Conservation (phyloP, 1,140 invertebrate genomes). For the Rhyzopertha dominica region DNA sequence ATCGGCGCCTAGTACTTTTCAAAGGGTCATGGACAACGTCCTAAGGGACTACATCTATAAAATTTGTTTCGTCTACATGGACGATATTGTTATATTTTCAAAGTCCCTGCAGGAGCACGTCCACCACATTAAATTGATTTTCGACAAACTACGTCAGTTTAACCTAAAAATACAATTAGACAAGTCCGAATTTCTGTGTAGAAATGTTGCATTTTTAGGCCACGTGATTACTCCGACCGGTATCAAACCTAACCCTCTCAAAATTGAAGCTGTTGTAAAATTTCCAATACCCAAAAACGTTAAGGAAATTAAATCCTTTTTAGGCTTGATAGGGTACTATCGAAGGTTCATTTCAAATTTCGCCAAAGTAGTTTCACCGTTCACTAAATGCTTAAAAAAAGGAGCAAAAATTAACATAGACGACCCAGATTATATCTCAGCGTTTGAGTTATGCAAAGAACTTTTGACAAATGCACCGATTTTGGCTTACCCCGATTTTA, state of each 20-base stretch:
- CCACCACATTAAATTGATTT: constrained; percentile 20
- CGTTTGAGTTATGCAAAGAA: too few species aligned
- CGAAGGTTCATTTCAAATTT: constrained; percentile 29
- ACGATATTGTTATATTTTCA: constrained; percentile 33
- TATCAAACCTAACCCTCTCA: constrained; percentile 26
- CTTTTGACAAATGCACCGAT: too few species aligned
- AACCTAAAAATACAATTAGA: constrained; percentile 29
- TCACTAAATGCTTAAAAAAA: constrained; percentile 24
- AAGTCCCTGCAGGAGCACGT: constrained; percentile 24
- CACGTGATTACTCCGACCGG: constrained; percentile 24
- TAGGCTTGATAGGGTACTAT: constrained; percentile 32
- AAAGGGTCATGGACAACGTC: constrained; percentile 35
- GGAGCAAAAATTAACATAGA: too few species aligned
- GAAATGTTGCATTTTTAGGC: constrained; percentile 26
- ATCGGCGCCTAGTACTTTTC: constrained; percentile 24
- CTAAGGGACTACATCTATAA: constrained; percentile 22
- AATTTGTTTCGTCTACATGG: constrained; percentile 36
- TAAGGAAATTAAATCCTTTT: constrained; percentile 32
- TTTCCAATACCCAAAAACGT: constrained; percentile 24
- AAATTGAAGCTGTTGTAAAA: constrained; percentile 26
- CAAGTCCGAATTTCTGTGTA: constrained; percentile 27
- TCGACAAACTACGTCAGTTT: constrained; percentile 18
- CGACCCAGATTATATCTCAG: too few species aligned
- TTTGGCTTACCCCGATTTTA: too few species aligned
- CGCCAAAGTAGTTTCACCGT: constrained; percentile 29